Conservation (phyloP, 1,140 invertebrate genomes). For the Drosophila parvula region DNA sequence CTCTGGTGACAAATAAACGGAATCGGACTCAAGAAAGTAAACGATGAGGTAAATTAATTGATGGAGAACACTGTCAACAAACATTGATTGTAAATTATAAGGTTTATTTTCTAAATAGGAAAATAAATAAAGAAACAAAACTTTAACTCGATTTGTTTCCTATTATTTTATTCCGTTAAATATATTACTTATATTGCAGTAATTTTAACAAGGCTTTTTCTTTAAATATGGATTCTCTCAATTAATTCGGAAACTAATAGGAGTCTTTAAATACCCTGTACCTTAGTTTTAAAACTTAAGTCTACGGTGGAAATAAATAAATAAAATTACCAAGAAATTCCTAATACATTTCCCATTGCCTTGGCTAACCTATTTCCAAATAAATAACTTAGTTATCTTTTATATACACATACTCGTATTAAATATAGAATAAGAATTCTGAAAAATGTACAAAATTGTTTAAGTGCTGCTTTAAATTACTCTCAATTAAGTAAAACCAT, state of each 20-base stretch:
- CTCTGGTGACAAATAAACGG: constrained; percentile 11
- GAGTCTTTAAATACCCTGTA: too few species aligned
- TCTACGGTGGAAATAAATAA: too few species aligned
- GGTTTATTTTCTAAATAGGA: background rate
- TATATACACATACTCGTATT: background rate
- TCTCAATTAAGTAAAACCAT: background rate
- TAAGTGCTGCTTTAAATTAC: background rate
- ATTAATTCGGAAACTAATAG: background rate
- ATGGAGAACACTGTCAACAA: constrained; percentile 7
- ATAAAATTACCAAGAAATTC: background rate
- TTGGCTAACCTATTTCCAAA: background rate
- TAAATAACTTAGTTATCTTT: background rate
- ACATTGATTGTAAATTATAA: background rate
- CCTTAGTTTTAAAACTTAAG: too few species aligned
- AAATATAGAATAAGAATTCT: background rate
- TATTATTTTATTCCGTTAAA: background rate
- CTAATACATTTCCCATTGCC: background rate
- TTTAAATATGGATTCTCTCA: background rate
- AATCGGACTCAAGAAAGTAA: background rate
- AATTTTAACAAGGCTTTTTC: background rate
- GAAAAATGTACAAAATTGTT: background rate
- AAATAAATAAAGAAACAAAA: too few species aligned
- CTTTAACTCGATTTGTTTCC: too few species aligned
- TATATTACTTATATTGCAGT: background rate
- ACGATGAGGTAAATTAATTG: constrained; percentile 45